These are phyloP conservation scores for Gasterosteus nipponicus DNA, from an alignment of 2,113 vertebrate species.

Conservation along the genomic window DNA sequence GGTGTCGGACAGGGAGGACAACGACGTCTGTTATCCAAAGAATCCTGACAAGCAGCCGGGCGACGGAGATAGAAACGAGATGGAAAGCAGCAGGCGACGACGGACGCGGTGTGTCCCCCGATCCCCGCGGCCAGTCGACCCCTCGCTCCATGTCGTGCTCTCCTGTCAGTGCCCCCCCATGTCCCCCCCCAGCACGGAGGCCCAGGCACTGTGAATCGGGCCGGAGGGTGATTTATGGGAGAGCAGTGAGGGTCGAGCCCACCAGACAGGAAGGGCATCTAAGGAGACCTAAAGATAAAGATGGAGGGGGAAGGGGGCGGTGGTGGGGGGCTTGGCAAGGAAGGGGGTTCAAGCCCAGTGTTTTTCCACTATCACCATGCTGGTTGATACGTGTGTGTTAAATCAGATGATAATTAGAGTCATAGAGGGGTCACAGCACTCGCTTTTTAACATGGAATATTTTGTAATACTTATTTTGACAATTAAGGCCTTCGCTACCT, in stretches of 20 bases:
- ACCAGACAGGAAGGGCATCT: constrained; percentile 40
- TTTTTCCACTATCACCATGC: constrained; percentile 40
- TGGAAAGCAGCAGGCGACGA: constrained; percentile 56
- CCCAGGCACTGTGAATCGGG: neutral
- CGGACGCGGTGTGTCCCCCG: constrained; percentile 42
- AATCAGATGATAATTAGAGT: constrained; percentile 46
- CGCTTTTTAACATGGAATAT: neutral
- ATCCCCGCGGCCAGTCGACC: constrained; percentile 39
- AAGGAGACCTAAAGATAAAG: constrained; percentile 29
- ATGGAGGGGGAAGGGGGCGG: neutral
- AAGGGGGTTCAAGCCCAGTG: constrained; percentile 41
- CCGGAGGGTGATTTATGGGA: constrained; percentile 7
- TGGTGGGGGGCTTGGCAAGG: constrained; percentile 21
- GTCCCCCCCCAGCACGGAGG: constrained; percentile 21
- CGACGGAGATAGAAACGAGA: constrained; percentile 27
- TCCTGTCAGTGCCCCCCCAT: constrained; percentile 11
- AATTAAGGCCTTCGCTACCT: neutral
- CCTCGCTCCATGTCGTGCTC: neutral
- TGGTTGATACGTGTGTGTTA: neutral
- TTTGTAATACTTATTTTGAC: neutral
- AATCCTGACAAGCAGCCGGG: constrained; percentile 54
- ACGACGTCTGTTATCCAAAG: constrained; percentile 40
- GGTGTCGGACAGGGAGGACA: constrained; percentile 15
- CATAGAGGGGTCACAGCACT: constrained; percentile 20
- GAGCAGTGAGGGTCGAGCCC: constrained; percentile 11